Evolutionary conservation across 2,888 invertebrate species (phyloP), one percentile per base, ranked within the genome.

Genomic region (Romanomermis culicivorax): DNA sequence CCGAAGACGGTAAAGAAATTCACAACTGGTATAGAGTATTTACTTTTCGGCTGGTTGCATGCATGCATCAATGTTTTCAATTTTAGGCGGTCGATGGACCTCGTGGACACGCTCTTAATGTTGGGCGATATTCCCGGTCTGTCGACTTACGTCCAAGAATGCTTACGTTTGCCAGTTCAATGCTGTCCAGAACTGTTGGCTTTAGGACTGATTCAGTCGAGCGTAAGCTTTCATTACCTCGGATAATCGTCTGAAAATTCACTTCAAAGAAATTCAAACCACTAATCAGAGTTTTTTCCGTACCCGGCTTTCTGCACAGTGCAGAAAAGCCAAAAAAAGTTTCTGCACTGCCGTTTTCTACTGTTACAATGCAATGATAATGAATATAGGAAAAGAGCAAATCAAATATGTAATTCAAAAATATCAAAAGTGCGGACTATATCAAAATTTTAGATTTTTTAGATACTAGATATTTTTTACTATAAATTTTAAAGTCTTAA

Each of bases 181-280:
- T 82, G 85, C 68, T 91, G 93, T 69, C 93, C 95, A 0, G 97
- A 97, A 70, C 80, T 97, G 24, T 75, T 95, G 56, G 78, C 88
- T 53, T 74, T 97, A 54, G 86, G 85, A 0, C 71, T 97, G 58
- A 71, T 93, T 49, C 91, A 95, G 71, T 81, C 86, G 3, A 25
- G 3, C 51, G 55, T 55, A 24, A 26, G 49, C 3, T 24, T 53
- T 30, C 23, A n/a, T n/a, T n/a, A n/a, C n/a, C n/a, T n/a, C n/a
- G n/a, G 7, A 17, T 51, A 26, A 4, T 36, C 11, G 36, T 17
- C 17, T 36, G 36, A 17, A 11, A 36, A n/a, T n/a, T n/a, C n/a
- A n/a, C n/a, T n/a, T n/a, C n/a, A n/a, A n/a, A n/a, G n/a, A n/a
- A n/a, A n/a, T n/a, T n/a, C n/a, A 36, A 36, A 36, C 17, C 7